These are phyloP conservation scores for Drosophila novamexicana DNA, from an alignment of 1,140 invertebrate species.

Conservation along the genomic window DNA sequence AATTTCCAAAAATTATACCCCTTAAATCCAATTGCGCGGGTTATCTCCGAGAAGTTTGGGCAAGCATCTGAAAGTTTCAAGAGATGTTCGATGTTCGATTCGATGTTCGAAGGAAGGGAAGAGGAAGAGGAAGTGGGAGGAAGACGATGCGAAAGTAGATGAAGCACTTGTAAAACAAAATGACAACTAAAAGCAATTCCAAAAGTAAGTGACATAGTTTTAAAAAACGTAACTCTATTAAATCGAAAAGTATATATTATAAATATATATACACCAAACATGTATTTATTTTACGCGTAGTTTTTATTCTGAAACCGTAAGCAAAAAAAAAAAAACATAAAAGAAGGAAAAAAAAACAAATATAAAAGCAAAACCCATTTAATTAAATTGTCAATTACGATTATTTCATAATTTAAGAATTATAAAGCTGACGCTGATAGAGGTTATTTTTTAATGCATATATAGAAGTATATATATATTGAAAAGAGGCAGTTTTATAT, in stretches of 20 bases:
- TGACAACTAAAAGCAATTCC: slow-evolving; percentile 82
- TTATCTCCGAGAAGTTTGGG: slow-evolving; percentile 15
- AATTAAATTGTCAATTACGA: slow-evolving; percentile 81
- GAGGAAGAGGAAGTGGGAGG: not conserved
- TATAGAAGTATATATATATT: slow-evolving; percentile 67
- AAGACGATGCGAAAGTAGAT: slow-evolving; percentile 31
- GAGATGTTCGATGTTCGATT: slow-evolving; percentile 1
- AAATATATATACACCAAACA: slow-evolving; percentile 69
- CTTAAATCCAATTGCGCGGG: slow-evolving; percentile 24
- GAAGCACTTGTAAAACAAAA: slow-evolving; percentile 81
- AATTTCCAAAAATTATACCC: too few species aligned
- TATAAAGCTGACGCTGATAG: slow-evolving; percentile 67
- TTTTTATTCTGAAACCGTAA: slow-evolving; percentile 62
- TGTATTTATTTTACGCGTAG: slow-evolving; percentile 77
- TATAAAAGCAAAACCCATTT: slow-evolving; percentile 60
- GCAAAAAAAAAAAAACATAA: slow-evolving; percentile 10
- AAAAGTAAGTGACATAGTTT: slow-evolving; percentile 82
- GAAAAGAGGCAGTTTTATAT: slow-evolving; percentile 77
- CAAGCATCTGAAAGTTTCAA: slow-evolving; percentile 16
- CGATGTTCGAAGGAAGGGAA: not conserved
- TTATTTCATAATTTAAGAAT: slow-evolving; percentile 83
- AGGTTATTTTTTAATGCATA: slow-evolving; percentile 79
- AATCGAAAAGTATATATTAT: slow-evolving; percentile 65
- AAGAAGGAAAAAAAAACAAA: slow-evolving; percentile 31
- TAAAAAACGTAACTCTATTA: slow-evolving; percentile 65